phyloP scores from a whole-genome alignment of 2,888 invertebrate genomes.

The Ectemnius continuus region DNA sequence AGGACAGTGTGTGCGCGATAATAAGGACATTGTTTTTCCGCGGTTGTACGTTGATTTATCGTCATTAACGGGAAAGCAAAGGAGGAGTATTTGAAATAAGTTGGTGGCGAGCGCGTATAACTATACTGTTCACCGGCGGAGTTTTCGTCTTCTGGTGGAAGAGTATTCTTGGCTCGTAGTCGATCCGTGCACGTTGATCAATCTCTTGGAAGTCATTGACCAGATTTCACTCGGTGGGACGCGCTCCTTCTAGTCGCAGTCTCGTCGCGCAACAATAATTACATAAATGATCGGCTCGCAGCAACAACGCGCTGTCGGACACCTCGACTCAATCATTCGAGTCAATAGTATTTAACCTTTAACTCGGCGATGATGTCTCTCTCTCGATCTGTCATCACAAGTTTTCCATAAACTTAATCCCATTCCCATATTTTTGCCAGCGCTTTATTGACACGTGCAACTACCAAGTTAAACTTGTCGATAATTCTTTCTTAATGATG shows the following conservation, averaged over 20 bases:
- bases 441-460: too few species aligned
- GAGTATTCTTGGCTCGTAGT: not conserved
- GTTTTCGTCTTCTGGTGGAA: constrained; percentile 1
- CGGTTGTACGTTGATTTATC: not conserved
- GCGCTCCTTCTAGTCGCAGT: not conserved
- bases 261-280: not conserved
- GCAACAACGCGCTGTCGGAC: too few species aligned
- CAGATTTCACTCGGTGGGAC: constrained; percentile 11
- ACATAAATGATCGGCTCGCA: not conserved
- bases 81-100: not conserved
- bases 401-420: too few species aligned
- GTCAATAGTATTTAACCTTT: too few species aligned
- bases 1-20: not conserved
- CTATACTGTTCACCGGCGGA: not conserved
- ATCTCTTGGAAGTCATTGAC: constrained; percentile 18
- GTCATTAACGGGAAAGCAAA: not conserved
- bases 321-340: too few species aligned
- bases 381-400: too few species aligned
- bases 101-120: too few species aligned
- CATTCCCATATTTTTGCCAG: too few species aligned
- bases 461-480: too few species aligned
- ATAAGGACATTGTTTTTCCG: not conserved
- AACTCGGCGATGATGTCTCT: too few species aligned
- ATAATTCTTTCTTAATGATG: too few species aligned
- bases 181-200: not conserved